Evolutionary conservation across 92 coral and sea anemone genomes (phyloP).

Genomic region (Siderastrea siderea): DNA sequence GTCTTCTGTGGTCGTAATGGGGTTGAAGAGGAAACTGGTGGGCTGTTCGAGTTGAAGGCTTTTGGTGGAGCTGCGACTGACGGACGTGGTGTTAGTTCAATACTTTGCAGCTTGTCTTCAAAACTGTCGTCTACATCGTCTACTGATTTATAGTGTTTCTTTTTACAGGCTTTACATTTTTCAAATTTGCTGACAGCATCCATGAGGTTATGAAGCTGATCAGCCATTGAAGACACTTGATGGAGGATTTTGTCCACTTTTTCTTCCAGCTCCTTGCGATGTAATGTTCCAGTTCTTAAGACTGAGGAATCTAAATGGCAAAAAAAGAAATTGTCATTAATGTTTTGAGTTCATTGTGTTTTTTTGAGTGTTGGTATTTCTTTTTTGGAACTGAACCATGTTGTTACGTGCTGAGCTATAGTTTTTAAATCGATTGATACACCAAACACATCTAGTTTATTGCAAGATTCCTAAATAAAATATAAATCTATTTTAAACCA

Average conservation of each 20-base stretch:
- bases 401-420: no score
- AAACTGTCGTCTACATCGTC: conserved; percentile 20
- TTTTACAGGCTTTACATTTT: conserved; percentile 42
- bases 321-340: neutral
- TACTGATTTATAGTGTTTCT: conserved; percentile 13
- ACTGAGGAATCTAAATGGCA: neutral
- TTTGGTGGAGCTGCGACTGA: conserved; percentile 27
- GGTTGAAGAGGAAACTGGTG: conserved; percentile 19
- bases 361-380: no score
- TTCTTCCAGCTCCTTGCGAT: neutral
- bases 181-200: conserved; percentile 20
- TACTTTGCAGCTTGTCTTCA: conserved; percentile 12
- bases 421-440: no score
- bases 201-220: conserved; percentile 3
- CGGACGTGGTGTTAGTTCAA: neutral
- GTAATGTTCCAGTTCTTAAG: neutral
- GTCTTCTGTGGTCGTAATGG: conserved; percentile 21
- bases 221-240: neutral
- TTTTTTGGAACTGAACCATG: no score
- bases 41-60: conserved; percentile 23
- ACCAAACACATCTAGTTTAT: no score
- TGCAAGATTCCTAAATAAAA: no score
- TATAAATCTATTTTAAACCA: no score
- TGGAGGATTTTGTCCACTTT: conserved; percentile 13
- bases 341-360: conserved; percentile 13